phyloP scores from a whole-genome alignment of 2,888 invertebrate species.

The Cataglyphis cursor region DNA sequence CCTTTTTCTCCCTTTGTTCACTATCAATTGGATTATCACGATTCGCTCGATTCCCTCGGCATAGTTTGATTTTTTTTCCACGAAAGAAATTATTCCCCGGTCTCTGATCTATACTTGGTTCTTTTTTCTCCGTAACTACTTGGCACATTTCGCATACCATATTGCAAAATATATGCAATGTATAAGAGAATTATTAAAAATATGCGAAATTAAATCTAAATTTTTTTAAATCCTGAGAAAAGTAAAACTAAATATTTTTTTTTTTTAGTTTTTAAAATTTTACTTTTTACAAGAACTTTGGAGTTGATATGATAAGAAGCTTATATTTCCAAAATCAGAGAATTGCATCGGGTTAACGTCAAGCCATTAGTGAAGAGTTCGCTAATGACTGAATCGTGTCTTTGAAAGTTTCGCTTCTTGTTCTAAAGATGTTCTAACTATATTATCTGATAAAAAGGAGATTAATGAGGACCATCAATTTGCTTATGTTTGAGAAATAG shows the following conservation, averaged over 20 bases:
- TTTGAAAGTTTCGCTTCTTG: constrained; percentile 44
- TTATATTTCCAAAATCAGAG: background rate
- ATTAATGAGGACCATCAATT: constrained; percentile 42
- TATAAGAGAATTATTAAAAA: background rate
- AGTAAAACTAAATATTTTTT: background rate
- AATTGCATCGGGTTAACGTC: background rate
- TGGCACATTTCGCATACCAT: background rate
- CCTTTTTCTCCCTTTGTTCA: constrained; percentile 49
- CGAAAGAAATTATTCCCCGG: constrained; percentile 19
- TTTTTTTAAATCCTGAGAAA: background rate
- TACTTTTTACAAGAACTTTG: background rate
- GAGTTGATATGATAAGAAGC: background rate
- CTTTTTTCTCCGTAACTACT: background rate
- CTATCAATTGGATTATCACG: constrained; percentile 42
- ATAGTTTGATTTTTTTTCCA: constrained; percentile 21
- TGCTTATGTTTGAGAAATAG: constrained; percentile 22
- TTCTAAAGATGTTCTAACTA: background rate
- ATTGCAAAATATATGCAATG: background rate
- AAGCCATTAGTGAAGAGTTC: background rate
- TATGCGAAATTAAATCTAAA: background rate
- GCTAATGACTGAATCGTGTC: constrained; percentile 48
- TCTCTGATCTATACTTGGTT: constrained; percentile 8
- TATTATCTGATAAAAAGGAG: constrained; percentile 26
- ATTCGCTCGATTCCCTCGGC: constrained; percentile 25
- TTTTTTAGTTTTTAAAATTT: background rate